Evolutionary conservation across 53 echinoderm and acorn worm species (phyloP), one percentile per base, ranked within the genome.

Genomic region (Antedon mediterranea): DNA sequence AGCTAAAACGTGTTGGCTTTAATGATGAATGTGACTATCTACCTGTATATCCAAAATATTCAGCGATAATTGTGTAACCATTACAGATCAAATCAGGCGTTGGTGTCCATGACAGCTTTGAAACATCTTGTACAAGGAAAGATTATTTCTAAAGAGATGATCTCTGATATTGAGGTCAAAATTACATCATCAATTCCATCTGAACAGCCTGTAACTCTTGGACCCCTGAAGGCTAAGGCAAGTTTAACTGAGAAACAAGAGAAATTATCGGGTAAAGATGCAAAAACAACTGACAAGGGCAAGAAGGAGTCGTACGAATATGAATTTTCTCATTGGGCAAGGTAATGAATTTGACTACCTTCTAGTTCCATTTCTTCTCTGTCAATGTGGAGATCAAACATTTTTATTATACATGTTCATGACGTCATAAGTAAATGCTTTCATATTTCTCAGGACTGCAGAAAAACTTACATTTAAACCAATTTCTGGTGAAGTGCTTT

Each of bases 381-480:
- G 37, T 37, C 4, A 6, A 11, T 37, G 37, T 4, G 37, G 37
- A 37, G 37, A 37, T 37, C 4, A 37, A 37, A 37, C 4, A 4
- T 4, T 4, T 37, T 37, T 37, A 4, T 11, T 11, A 37, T 37
- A 11, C 37, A 6, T 37, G 37, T 6, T 37, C 6, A 37, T 37
- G 37, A 4, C 11, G 37, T 37, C 4, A 6, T 37, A 37, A 37
- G n/a, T n/a, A n/a, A n/a, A n/a, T n/a, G n/a, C 70, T 30, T n/a
- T n/a, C n/a, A n/a, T n/a, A n/a, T n/a, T n/a, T n/a, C n/a, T n/a
- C 77, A 98, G 98, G 80, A 90, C 85, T 79, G 90, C 86, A 71
- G 98, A 98, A 82, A 79, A 76, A 33, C 81, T 98, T 0, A 85
- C 84, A 27, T 71, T 92, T 0, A 83, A 41, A 13, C 98, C 98